Conservation (phyloP, 2,888 invertebrate species). For the Omphaloscelis lunosa region DNA sequence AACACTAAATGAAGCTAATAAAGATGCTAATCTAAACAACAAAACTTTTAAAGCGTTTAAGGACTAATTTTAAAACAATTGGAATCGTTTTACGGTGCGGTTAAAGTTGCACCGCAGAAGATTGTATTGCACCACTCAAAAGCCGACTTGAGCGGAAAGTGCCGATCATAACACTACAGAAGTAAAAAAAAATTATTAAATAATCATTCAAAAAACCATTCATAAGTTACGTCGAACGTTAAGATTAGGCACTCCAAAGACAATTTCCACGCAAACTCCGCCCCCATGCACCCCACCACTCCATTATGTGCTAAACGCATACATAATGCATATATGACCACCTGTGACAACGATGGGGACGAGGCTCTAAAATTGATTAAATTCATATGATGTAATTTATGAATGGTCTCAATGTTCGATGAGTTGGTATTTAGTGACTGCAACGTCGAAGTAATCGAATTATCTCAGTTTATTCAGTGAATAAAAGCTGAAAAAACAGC, state of each 20-base stretch:
- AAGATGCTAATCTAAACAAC: neutral
- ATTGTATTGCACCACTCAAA: constrained; percentile 1
- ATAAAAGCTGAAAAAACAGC: constrained; percentile 2
- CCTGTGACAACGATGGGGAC: neutral
- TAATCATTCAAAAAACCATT: neutral
- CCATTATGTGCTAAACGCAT: too few relatives aligned
- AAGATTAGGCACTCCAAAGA: too few relatives aligned
- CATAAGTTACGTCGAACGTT: neutral
- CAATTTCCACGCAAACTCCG: too few relatives aligned
- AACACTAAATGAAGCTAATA: neutral
- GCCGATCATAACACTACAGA: neutral
- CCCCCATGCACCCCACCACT: too few relatives aligned
- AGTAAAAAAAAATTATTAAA: too few relatives aligned
- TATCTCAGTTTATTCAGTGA: constrained; percentile 16
- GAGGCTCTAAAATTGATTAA: neutral
- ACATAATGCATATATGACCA: too few relatives aligned
- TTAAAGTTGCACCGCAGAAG: neutral
- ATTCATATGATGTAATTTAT: neutral
- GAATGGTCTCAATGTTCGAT: neutral
- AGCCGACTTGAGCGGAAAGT: neutral
- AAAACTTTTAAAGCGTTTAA: neutral
- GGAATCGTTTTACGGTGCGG: neutral
- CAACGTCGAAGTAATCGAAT: constrained; percentile 15
- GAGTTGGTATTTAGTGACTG: constrained; percentile 12
- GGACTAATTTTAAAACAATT: neutral